phyloP scores from a whole-genome alignment of 1,140 invertebrate species.

The Zaprionus lachaisei region DNA sequence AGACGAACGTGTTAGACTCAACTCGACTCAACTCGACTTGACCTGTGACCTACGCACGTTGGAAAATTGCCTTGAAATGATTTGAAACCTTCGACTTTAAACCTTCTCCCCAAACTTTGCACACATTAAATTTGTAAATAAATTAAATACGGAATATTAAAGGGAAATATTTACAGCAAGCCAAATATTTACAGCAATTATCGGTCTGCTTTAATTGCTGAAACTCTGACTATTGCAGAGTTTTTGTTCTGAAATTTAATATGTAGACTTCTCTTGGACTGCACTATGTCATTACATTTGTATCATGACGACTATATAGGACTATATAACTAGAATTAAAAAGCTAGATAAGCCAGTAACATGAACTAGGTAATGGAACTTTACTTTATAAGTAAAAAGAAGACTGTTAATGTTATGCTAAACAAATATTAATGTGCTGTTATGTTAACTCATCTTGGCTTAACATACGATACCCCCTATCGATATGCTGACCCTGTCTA shows the following conservation, averaged over 20 bases:
- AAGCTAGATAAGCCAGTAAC: no score
- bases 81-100: background rate
- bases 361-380: no score
- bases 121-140: conserved; percentile 6
- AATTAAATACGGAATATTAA: background rate
- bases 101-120: background rate
- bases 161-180: background rate
- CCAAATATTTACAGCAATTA: background rate
- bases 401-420: no score
- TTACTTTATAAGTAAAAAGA: no score
- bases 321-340: no score
- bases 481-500: no score
- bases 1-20: background rate
- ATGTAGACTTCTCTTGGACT: background rate
- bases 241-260: background rate
- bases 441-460: no score
- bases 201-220: background rate
- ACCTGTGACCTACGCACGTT: conserved; percentile 2
- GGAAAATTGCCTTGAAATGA: background rate
- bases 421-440: no score
- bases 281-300: no score
- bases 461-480: no score
- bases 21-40: background rate
- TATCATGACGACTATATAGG: no score
- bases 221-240: background rate